Conservation (phyloP, 2,797 vertebrate species). For the Phylloscopus collybita region DNA sequence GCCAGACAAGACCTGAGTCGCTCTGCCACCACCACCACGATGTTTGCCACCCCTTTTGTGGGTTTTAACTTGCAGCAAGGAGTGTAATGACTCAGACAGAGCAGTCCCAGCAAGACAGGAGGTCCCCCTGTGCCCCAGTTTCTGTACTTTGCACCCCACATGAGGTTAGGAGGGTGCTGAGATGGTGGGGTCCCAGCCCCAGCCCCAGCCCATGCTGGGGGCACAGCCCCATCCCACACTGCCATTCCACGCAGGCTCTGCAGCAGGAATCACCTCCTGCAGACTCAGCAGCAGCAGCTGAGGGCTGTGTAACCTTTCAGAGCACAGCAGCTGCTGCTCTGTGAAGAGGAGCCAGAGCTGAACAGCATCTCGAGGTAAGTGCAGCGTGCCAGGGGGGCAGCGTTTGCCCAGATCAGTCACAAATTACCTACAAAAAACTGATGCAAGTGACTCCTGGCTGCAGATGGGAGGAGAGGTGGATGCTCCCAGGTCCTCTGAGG, state of each 20-base stretch:
- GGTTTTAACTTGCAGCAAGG: not conserved
- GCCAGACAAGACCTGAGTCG: accelerated
- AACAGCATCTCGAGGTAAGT: not conserved
- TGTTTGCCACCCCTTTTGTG: not conserved
- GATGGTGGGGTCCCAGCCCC: not conserved
- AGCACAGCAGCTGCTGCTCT: not conserved
- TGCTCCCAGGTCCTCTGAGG: not conserved
- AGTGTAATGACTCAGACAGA: not conserved
- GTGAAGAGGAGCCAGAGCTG: not conserved
- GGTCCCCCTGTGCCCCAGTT: not conserved
- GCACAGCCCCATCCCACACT: not conserved
- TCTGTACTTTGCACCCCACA: not conserved
- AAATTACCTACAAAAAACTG: not conserved
- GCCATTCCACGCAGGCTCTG: accelerated
- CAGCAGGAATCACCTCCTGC: not conserved
- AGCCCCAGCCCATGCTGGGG: not conserved
- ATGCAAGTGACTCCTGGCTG: not conserved
- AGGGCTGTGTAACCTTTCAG: not conserved
- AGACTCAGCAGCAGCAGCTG: not conserved
- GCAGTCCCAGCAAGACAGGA: not conserved
- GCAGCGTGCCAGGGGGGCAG: accelerated
- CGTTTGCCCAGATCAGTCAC: not conserved
- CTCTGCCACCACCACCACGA: accelerated
- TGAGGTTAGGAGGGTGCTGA: accelerated
- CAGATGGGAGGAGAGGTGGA: not conserved